These are phyloP conservation scores for Pelecanus crispus DNA, from an alignment of 2,113 vertebrate species.

Conservation along the genomic window DNA sequence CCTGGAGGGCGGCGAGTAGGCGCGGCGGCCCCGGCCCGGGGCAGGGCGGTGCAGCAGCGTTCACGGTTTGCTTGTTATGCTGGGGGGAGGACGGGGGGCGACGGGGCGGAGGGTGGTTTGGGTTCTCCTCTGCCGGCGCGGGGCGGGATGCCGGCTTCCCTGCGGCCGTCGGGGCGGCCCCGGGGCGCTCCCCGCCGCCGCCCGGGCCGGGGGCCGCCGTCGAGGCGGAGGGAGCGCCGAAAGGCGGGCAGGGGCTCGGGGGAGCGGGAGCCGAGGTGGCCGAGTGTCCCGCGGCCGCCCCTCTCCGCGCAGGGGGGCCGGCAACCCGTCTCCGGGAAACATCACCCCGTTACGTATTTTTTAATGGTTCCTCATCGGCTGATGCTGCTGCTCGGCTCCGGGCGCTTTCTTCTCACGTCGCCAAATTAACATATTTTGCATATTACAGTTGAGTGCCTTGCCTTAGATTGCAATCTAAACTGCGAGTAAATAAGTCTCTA, in stretches of 20 bases:
- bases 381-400: slow-evolving; percentile 3
- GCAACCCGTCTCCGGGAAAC: not conserved
- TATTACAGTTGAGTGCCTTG: slow-evolving; percentile 57
- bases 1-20: slow-evolving; percentile 76
- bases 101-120: not conserved
- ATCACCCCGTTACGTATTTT: not conserved
- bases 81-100: not conserved
- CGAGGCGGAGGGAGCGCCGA: too few species aligned
- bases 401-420: not conserved
- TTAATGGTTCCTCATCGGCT: slow-evolving; percentile 23
- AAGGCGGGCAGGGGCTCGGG: too few species aligned
- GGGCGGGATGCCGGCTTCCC: not conserved
- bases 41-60: slow-evolving; percentile 12
- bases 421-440: slow-evolving; percentile 48
- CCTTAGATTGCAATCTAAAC: slow-evolving; percentile 57
- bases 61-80: slow-evolving; percentile 52
- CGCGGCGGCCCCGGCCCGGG: not conserved
- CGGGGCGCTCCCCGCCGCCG: not conserved
- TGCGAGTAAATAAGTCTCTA: slow-evolving; percentile 47
- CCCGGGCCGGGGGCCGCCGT: not conserved
- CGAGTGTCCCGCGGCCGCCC: not conserved
- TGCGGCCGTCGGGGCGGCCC: too few species aligned
- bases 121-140: not conserved
- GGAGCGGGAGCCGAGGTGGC: not conserved
- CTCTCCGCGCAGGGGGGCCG: not conserved